Base-by-base conservation (phyloP, 2,888 invertebrate species). In the Trisateles emortualis region DNA sequence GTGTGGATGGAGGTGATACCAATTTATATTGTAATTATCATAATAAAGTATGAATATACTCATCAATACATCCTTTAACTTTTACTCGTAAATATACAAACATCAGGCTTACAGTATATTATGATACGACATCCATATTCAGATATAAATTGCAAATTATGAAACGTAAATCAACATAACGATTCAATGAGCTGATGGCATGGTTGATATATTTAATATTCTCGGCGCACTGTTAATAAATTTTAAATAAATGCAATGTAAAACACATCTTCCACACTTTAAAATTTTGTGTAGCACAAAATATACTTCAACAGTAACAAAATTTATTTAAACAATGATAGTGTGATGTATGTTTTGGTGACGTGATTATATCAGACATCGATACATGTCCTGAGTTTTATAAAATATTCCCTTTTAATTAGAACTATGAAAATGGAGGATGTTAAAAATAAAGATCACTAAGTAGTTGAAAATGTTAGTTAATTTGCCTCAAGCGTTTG, bases 1-100 rank as follows among this genome's bases (percentile, higher is more conserved):
- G 78, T 76, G 81, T 80, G 83, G 83, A 78, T 80, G 83, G 82
- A 78, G 16, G 6, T 48, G 41, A 32, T 19, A 33, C 16, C 5
- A 6, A 0, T n/a, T 6, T 26, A 26, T 26, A 26, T 6, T 26
- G 8, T 6, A 26, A 8, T n/a, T n/a, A n/a, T n/a, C n/a, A n/a
- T n/a, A n/a, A n/a, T n/a, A n/a, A n/a, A n/a, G n/a, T n/a, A n/a
- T n/a, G n/a, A n/a, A n/a, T n/a, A n/a, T n/a, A n/a, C n/a, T n/a
- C n/a, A n/a, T n/a, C n/a, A n/a, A n/a, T n/a, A n/a, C n/a, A n/a
- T n/a, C n/a, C n/a, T n/a, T n/a, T n/a, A n/a, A n/a, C n/a, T n/a
- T n/a, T n/a, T n/a, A n/a, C n/a, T n/a, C n/a, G n/a, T n/a, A n/a
- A n/a, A n/a, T n/a, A n/a, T n/a, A n/a, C n/a, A n/a, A n/a, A n/a